phyloP scores from a whole-genome alignment of 2,113 vertebrate genomes.

The Grus americana region DNA sequence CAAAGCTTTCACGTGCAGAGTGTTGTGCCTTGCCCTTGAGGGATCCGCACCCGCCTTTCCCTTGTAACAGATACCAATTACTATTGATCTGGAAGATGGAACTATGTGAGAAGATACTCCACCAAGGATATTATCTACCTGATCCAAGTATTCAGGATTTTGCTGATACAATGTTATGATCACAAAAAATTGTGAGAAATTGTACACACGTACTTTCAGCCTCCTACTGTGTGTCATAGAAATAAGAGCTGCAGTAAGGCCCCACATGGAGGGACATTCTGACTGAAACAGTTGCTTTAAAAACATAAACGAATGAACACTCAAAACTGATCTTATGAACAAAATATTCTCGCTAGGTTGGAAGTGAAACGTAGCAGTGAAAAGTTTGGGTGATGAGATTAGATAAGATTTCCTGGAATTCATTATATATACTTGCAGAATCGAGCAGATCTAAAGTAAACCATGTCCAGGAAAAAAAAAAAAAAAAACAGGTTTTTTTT shows the following conservation, averaged over 20 bases:
- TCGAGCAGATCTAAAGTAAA: neutral
- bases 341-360: neutral
- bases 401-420: neutral
- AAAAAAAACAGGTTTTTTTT: neutral
- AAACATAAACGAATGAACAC: neutral
- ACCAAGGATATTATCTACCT: neutral
- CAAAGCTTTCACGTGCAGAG: neutral
- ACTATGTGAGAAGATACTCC: neutral
- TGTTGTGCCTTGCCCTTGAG: neutral
- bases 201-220: neutral
- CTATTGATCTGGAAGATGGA: neutral
- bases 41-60: neutral
- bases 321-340: neutral
- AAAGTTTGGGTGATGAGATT: neutral
- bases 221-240: neutral
- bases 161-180: neutral
- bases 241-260: neutral
- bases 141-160: neutral
- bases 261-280: neutral
- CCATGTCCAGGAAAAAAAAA: neutral
- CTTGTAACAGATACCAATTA: neutral
- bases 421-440: neutral
- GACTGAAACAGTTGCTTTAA: neutral
- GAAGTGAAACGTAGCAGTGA: neutral
- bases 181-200: neutral